Evolutionary conservation across 30 jellyfish, hydroid and myxozoan genomes (phyloP), one percentile per base, ranked within the genome.

Genomic region (Aurelia sp.): DNA sequence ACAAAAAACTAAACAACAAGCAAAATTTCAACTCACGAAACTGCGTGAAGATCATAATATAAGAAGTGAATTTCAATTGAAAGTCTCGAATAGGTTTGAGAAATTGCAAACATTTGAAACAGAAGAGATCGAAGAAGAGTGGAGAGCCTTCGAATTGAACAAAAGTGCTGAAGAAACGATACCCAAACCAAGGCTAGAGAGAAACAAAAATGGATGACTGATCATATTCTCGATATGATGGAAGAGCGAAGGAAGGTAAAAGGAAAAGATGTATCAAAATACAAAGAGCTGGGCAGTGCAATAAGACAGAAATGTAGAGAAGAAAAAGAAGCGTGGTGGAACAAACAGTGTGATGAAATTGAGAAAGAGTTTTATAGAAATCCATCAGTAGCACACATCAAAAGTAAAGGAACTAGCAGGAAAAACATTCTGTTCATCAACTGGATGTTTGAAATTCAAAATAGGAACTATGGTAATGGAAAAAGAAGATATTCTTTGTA

Each of bases 361-460:
- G 83, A 27, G 33, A 10, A 66, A 11, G 15, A 10, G 35, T 19
- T 61, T 71, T 71, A 71, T 57, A 78, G 83, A 78, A 57, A 76
- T 53, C 76, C 13, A 65, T 68, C 91, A 81, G 33, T 27, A 27
- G 33, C 33, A 27, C 33, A 27, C 33, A 27, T 2, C 33, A 2
- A 27, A 27, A 27, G 33, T 27, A 27, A 27, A 27, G 33, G 33
- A 27, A 27, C 33, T 27, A 27, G 33, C 33, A 27, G 33, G 33
- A 27, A 27, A 27, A 27, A 27, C 33, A 27, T 27, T 0, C 33
- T 27, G 33, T 27, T 27, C 33, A 73, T 59, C 84, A 27, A 85
- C 70, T 73, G 83, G 94, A 33, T 85, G 94, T 65, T 58, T 85
- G 71, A 82, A 40, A 71, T 31, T 70, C 20, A 85, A 73, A 55